Percentiles rank a stretch among this genome's conserved stretches.
phyloP scores from a whole-genome alignment of 2,888 invertebrate genomes.

The Flexamia atlantica region DNA sequence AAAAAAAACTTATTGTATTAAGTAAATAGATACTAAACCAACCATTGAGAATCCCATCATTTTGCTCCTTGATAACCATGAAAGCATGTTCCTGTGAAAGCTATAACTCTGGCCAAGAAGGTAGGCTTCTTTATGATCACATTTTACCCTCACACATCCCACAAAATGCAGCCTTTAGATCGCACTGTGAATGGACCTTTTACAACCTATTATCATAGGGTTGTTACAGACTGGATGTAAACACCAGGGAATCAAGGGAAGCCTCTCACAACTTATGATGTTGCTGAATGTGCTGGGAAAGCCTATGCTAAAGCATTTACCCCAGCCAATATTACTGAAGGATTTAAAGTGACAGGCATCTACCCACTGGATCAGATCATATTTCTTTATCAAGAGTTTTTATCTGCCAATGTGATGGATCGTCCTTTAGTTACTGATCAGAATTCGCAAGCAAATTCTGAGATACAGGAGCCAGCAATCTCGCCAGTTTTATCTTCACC shows the following conservation, averaged over 20 bases:
- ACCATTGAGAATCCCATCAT: constrained; percentile 70
- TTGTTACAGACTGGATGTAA: constrained; percentile 58
- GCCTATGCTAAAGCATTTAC: constrained; percentile 55
- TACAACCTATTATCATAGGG: constrained; percentile 55
- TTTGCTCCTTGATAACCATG: constrained; percentile 72
- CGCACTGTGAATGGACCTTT: constrained; percentile 57
- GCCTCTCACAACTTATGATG: constrained; percentile 61
- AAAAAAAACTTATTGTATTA: too few relatives aligned
- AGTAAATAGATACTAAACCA: too few relatives aligned
- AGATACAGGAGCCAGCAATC: constrained; percentile 36
- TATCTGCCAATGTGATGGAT: constrained; percentile 65
- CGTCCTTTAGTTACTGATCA: constrained; percentile 4
- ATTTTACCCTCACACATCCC: constrained; percentile 72
- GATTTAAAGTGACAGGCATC: constrained; percentile 71
- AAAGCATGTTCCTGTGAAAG: constrained; percentile 70
- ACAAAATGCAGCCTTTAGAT: constrained; percentile 61
- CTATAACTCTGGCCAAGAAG: constrained; percentile 72
- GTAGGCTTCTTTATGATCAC: constrained; percentile 73
- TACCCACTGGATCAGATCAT: constrained; percentile 68
- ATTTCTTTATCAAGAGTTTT: constrained; percentile 63
- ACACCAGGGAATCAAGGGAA: constrained; percentile 59
- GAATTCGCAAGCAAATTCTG: neutral
- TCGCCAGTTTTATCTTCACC: constrained; percentile 23
- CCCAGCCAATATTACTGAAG: constrained; percentile 68
- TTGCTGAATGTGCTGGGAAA: constrained; percentile 59